Conservation (phyloP, 2,797 vertebrate genomes). For the Eospalax fontanierii region DNA sequence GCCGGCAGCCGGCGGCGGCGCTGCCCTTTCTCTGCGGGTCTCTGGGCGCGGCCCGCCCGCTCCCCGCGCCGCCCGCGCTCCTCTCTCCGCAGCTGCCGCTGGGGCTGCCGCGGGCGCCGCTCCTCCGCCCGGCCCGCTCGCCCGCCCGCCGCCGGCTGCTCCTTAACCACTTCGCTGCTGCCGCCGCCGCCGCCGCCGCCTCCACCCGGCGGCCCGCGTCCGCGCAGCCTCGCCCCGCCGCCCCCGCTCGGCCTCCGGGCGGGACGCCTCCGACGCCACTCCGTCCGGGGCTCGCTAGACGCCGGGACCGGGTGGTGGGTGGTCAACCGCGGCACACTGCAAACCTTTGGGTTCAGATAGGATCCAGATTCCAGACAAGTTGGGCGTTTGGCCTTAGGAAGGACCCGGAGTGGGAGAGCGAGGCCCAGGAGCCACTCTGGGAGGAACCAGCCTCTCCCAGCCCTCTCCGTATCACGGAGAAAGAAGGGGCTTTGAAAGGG, state of each 20-base stretch:
- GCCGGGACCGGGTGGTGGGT: neutral
- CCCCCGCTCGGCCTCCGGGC: neutral
- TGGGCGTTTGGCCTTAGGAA: neutral
- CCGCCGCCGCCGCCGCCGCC: too few relatives aligned
- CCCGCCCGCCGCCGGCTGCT: slow-evolving; percentile 76
- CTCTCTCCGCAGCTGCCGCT: slow-evolving; percentile 82
- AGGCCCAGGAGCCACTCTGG: neutral
- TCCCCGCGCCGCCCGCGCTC: slow-evolving; percentile 74
- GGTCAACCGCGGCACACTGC: neutral
- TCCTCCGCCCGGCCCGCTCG: slow-evolving; percentile 65
- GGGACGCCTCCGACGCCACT: neutral
- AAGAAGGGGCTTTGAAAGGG: slow-evolving; percentile 16
- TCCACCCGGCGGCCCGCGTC: too few relatives aligned
- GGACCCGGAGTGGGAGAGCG: neutral
- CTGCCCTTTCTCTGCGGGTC: slow-evolving; percentile 89
- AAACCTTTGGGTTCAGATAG: neutral
- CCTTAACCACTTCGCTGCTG: slow-evolving; percentile 12
- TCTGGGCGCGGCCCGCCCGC: slow-evolving; percentile 86
- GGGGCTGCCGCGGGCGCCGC: slow-evolving; percentile 74
- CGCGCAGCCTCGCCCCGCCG: too few relatives aligned
- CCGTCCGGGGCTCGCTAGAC: neutral
- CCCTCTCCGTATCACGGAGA: neutral
- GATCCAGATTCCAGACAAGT: neutral
- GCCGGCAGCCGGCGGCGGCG: slow-evolving; percentile 91
- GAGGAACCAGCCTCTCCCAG: neutral